A percentile compares a stretch with the other conserved stretches of the same genome.
These are phyloP conservation scores for Orius laevigatus DNA, from an alignment of 1,140 invertebrate genomes.

Conservation along the genomic window DNA sequence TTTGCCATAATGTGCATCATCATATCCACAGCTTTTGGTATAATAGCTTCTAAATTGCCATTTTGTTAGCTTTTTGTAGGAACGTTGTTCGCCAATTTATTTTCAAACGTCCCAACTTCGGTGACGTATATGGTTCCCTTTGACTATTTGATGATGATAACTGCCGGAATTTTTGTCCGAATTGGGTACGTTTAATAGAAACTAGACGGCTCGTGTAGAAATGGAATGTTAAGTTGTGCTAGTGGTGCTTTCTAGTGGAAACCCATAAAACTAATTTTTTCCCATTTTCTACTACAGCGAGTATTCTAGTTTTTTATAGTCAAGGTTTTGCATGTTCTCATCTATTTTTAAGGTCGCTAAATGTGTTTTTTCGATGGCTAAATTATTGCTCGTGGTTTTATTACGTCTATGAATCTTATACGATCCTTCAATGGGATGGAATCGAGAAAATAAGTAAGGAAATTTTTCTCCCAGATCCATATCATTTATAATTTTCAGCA, in stretches of 20 bases:
- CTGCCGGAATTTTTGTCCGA: conserved; percentile 68
- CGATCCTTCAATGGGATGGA: conserved; percentile 59
- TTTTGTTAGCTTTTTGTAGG: conserved; percentile 32
- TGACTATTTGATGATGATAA: conserved; percentile 75
- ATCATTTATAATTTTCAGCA: not conserved
- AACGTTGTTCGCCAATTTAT: conserved; percentile 67
- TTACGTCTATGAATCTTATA: conserved; percentile 78
- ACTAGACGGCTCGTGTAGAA: too few relatives aligned
- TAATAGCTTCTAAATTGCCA: conserved; percentile 18
- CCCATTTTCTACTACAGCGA: not conserved
- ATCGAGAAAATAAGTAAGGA: conserved; percentile 59
- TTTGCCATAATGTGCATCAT: conserved; percentile 57
- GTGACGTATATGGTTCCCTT: conserved; percentile 74
- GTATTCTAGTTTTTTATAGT: not conserved
- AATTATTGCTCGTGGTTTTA: conserved; percentile 85
- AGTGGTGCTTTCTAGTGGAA: too few relatives aligned
- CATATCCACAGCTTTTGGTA: conserved; percentile 68
- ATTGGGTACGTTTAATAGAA: conserved; percentile 42
- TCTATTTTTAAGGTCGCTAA: not conserved
- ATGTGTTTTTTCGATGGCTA: conserved; percentile 39
- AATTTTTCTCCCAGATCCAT: not conserved
- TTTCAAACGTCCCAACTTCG: conserved; percentile 58
- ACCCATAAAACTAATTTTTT: too few relatives aligned
- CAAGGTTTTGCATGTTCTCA: conserved; percentile 6
- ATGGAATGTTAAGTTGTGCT: too few relatives aligned